Base-by-base conservation (phyloP, 2,113 vertebrate genomes). In the Crotalus tigris region DNA sequence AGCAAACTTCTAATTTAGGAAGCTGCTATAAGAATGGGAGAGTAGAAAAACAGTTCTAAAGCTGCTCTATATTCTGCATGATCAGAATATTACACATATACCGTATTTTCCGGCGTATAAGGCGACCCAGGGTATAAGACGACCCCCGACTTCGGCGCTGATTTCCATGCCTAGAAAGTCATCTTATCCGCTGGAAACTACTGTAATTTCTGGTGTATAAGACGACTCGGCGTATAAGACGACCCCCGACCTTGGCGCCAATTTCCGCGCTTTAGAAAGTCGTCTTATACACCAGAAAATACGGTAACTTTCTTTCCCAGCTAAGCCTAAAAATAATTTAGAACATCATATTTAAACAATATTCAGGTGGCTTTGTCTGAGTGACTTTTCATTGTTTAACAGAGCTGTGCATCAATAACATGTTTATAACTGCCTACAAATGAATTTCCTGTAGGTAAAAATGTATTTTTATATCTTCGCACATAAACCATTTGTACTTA, bases 401-500 rank as follows among this genome's bases (percentile, higher is more conserved):
- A 88, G n/a, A 81, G 15, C 33, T 81, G 33, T 81, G 33, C 17
- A 39, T 81, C 33, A 19, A 81, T 39, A 21, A 39, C 39, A 39
- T 33, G 87, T 59, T 39, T 49, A 53, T 75, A 91, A 85, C 11
- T 55, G 3, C 9, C 23, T 86, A 49, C 33, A 46, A 81, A 21
- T 85, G 10, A 24, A 57, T 57, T 89, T 21, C 12, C 11, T 24
- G 53, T 87, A 53, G 51, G 64, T n/a, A 94, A 92, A 91, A 91
- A 2, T 15, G 0, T 55, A n/a, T 4, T 89, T 94, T 93, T 26
- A 90, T 0, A 0, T 0, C 7, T 0, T 39, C 33, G 9, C 7
- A 81, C 15, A 81, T 39, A 39, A 39, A 21, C 33, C 59, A 61
- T 61, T 24, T 61, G 59, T 26, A 61, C 59, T 26, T 61, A 26